Conservation (phyloP, 2,113 vertebrate species). For the Equus quagga region DNA sequence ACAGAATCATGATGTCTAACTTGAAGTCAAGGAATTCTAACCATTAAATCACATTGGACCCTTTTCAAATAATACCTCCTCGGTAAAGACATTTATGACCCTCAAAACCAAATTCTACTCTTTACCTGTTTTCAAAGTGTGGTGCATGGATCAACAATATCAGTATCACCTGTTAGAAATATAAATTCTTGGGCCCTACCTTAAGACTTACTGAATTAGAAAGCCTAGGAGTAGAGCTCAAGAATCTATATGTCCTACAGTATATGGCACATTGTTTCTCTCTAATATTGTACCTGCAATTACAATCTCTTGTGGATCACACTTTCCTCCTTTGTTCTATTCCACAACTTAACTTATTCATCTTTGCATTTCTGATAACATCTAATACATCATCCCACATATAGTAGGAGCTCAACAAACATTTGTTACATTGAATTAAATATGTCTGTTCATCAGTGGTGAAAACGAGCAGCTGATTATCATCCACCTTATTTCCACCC, state of each 20-base stretch:
- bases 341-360: not conserved
- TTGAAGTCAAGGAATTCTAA: not conserved
- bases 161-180: not conserved
- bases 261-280: not conserved
- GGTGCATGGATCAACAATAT: too few relatives aligned
- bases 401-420: not conserved
- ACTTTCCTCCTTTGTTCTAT: not conserved
- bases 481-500: not conserved
- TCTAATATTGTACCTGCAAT: not conserved
- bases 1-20: not conserved
- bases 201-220: not conserved
- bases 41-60: not conserved
- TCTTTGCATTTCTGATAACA: not conserved
- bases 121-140: not conserved
- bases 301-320: not conserved
- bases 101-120: not conserved
- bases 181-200: not conserved
- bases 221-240: not conserved
- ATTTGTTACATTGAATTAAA: not conserved
- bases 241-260: not conserved
- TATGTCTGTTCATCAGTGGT: not conserved
- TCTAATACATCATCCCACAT: too few relatives aligned
- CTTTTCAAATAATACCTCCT: not conserved
- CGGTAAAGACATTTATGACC: not conserved
- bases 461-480: not conserved